Base-by-base conservation (phyloP, 2,888 invertebrate genomes). In the Drosophila monieri region DNA sequence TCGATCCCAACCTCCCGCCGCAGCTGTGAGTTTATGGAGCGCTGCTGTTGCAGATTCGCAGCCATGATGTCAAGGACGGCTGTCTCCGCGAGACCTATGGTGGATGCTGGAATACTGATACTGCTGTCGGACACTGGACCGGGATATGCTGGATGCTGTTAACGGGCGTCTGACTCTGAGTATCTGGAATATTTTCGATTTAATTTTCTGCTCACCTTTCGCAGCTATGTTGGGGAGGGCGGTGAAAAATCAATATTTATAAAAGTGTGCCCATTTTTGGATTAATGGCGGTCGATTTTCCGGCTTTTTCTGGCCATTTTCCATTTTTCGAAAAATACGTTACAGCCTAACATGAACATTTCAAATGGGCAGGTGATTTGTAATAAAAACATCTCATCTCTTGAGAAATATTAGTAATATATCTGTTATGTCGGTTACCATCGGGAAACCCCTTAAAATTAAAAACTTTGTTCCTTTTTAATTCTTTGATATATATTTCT, bases 11-110 rank as follows among this genome's bases (percentile, higher is more conserved):
- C 97, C 92, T 98, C 98, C 55, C 98, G 94, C 74, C 98, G 94
- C 76, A 98, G 93, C 93, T 98, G 98, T 91, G 98, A 98, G 65
- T 97, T 98, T 78, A 98, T 95, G 92, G 96, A 95, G 47, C 92
- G 91, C 93, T 98, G 98, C 93, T 98, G 98, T 92, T 98, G 98
- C 90, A 98, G 93, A 92, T 95, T 97, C 87, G 97, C 96, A 93
- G 97, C 96, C 95, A 97, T 96, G 94, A 97, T 96, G 93, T 96
- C 96, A 95, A 97, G 95, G 93, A 96, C 95, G 93, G 96, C 96
- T 90, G 96, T 96, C 92, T 96, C 95, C 92, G 96, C 91, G 86
- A 90, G 90, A 83, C 90, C 90, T 91, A 90, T 91, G 88, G 83
- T 91, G 89, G 81, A 69, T 44, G 72, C 55, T 62, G 59, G 23